A percentile compares a stretch with the other conserved stretches of the same genome.
Evolutionary conservation across 2,113 vertebrate species (phyloP).

Genomic region (Delphinus delphis): DNA sequence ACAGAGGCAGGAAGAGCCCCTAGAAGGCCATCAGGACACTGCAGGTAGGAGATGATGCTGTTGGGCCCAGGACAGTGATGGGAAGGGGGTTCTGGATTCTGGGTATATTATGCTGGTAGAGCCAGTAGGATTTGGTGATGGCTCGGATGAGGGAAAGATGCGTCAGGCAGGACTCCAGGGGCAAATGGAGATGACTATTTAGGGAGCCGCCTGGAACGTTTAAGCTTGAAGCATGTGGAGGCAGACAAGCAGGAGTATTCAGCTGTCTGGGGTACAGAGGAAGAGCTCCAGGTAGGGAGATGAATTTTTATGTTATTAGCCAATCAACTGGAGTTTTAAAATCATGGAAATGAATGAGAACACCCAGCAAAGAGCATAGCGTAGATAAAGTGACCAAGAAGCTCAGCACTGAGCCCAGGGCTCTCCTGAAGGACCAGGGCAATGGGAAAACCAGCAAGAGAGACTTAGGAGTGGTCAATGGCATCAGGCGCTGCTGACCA

Average conservation of each 20-base stretch:
- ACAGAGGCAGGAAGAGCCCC: not conserved
- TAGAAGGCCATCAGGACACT: accelerated
- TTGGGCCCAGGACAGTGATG: too few species aligned
- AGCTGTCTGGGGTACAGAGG: not conserved
- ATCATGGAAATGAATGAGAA: too few species aligned
- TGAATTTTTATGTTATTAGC: too few species aligned
- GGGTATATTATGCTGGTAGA: accelerated
- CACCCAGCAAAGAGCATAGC: too few species aligned
- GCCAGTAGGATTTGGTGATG: not conserved
- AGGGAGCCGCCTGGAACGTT: too few species aligned
- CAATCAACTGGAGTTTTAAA: not conserved
- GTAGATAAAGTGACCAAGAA: accelerated
- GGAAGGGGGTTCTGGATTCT: not conserved
- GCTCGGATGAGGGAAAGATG: not conserved
- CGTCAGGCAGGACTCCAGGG: accelerated
- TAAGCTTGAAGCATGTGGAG: too few species aligned
- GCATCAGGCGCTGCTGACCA: not conserved
- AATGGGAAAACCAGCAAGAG: too few species aligned
- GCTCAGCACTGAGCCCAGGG: not conserved
- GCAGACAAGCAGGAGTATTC: accelerated
- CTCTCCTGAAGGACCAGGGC: accelerated
- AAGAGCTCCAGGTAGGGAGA: accelerated
- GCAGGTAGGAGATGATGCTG: too few species aligned
- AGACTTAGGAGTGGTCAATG: accelerated
- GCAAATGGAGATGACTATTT: accelerated